Percentiles rank a stretch among this genome's conserved stretches.
phyloP scores from a whole-genome alignment of 2,888 invertebrate species.

The Cantharis flavilabris region DNA sequence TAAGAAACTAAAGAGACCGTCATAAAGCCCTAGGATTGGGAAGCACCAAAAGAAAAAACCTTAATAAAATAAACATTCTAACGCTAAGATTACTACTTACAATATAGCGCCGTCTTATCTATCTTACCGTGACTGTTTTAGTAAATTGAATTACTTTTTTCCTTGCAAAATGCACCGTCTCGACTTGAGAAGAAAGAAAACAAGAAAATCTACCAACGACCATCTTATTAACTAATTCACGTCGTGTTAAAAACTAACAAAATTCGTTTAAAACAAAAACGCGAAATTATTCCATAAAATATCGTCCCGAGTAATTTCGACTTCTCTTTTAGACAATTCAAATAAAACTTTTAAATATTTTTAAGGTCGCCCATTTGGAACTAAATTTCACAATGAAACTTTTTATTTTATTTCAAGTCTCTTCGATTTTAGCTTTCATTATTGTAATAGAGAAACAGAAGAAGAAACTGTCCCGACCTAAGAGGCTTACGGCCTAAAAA shows the following conservation, averaged over 20 bases:
- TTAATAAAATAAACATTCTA: conserved; percentile 33
- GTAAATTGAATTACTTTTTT: conserved; percentile 27
- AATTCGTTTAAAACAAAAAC: not conserved
- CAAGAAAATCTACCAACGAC: not conserved
- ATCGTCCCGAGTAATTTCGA: not conserved
- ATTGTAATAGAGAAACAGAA: not conserved
- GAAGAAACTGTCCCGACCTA: not conserved
- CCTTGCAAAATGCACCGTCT: not conserved
- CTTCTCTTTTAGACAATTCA: not conserved
- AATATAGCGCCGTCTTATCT: conserved; percentile 26
- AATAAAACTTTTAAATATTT: not conserved
- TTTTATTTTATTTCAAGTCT: not conserved
- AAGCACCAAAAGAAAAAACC: conserved; percentile 29
- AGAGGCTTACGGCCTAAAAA: not conserved
- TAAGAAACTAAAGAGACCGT: conserved; percentile 34
- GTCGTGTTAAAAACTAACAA: not conserved
- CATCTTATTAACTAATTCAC: not conserved
- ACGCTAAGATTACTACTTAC: conserved; percentile 29
- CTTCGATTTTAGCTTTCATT: not conserved
- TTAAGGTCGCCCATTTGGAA: not conserved
- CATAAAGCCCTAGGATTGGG: conserved; percentile 31
- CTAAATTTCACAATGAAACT: not conserved
- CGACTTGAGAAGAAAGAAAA: not conserved
- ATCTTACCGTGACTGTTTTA: conserved; percentile 22
- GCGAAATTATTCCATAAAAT: not conserved